These are phyloP conservation scores for Delichon dasypus DNA, from an alignment of 2,797 vertebrate species.

Conservation along the genomic window DNA sequence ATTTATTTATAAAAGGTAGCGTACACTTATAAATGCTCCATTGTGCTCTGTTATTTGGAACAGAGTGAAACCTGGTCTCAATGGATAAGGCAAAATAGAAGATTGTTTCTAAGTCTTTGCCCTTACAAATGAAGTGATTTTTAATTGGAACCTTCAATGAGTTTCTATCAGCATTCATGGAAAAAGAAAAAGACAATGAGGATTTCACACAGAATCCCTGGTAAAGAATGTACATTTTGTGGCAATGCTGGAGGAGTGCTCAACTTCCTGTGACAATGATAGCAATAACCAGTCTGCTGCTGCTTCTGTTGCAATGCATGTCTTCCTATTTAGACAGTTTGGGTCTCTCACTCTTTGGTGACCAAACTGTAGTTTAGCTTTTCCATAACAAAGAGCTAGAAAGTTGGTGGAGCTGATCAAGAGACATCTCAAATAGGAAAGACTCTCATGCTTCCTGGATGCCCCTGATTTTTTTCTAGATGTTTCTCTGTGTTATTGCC, in stretches of 20 bases:
- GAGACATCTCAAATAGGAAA: not conserved
- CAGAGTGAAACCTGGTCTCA: not conserved
- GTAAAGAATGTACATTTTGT: not conserved
- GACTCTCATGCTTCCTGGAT: not conserved
- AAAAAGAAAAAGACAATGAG: not conserved
- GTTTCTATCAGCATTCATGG: not conserved
- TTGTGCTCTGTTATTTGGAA: not conserved
- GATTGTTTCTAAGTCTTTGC: not conserved
- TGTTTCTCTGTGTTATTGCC: not conserved
- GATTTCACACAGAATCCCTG: not conserved
- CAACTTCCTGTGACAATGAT: not conserved
- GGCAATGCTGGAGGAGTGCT: not conserved
- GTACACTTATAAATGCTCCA: not conserved
- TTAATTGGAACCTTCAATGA: not conserved
- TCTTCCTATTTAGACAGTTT: not conserved
- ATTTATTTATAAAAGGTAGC: conserved; percentile 27
- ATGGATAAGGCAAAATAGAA: not conserved
- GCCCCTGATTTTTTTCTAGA: not conserved
- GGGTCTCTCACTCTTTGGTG: not conserved
- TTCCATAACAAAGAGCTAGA: not conserved
- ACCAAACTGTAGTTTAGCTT: not conserved
- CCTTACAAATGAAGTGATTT: not conserved
- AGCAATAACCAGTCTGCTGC: not conserved
- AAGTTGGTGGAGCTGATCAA: not conserved
- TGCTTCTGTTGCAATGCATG: not conserved